Base-by-base conservation (phyloP, 2,888 invertebrate genomes). In the Ormyrus rosae region DNA sequence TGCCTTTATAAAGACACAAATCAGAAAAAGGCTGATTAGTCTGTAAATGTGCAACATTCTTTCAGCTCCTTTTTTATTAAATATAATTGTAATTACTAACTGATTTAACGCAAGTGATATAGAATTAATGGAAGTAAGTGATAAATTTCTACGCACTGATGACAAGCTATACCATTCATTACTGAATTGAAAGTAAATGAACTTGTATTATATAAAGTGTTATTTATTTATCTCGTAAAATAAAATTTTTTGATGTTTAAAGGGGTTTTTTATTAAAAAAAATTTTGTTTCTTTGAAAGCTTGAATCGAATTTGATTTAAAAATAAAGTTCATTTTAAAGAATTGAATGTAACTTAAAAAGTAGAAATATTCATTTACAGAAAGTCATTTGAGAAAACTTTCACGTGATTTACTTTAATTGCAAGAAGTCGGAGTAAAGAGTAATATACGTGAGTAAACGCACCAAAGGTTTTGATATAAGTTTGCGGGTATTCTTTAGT, bases 1-100 rank as follows among this genome's bases (percentile, higher is more conserved):
- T 50, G 48, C 50, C 2, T 19, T 19, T 19, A 67, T 51, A 53
- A 46, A 19, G 60, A n/a, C 10, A n/a, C 2, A 55, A 68, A 19
- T 55, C 46, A 45, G 6, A 68, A 51, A 74, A 78, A 78, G 71
- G 70, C 67, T 78, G 63, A 76, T 6, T 72, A 48, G 48, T 68
- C 6, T 76, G 7, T 80, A 68, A 76, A 63, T 72, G 19, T 72
- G 11, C 34, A 67, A 72, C 13, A 34, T 68, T 63, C 9, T 48
- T 34, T 76, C 58, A 68, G 46, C 19, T 45, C 11, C 6, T 68
- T 68, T 76, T 76, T 55, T n/a, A 53, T 10, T 64, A 19, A 64
- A 71, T 5, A 56, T 64, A 10, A 72, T 11, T 65, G 65, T 74
- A 74, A 65, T 71, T 73, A 68, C 65, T 64, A 53, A 51, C 7